Conservation (phyloP, 2,797 vertebrate genomes). For the Tinamus major region DNA sequence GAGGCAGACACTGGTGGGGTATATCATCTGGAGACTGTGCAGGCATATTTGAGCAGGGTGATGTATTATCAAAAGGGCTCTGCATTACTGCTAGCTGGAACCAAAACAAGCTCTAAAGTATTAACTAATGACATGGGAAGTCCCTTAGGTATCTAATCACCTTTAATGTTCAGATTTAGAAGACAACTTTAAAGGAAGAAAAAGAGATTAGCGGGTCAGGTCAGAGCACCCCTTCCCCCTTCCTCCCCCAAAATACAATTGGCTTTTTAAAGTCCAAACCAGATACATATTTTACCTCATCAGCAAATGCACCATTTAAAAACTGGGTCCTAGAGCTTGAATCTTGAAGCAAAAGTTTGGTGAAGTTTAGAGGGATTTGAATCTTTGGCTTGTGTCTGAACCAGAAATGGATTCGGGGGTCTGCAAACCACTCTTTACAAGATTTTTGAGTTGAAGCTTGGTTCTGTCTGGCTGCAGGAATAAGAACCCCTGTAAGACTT, state of each 20-base stretch:
- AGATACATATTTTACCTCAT: constrained; percentile 71
- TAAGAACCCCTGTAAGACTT: not conserved
- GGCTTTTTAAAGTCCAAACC: constrained; percentile 72
- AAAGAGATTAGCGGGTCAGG: constrained; percentile 77
- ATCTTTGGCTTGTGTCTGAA: constrained; percentile 13
- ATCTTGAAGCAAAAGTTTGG: not conserved
- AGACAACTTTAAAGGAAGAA: constrained; percentile 79
- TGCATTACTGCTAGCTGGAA: constrained; percentile 57
- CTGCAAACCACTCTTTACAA: not conserved
- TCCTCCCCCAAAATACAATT: constrained; percentile 70
- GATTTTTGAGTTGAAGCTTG: not conserved
- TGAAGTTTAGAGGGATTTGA: constrained; percentile 1
- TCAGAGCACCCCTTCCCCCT: constrained; percentile 69
- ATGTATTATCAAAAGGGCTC: constrained; percentile 75
- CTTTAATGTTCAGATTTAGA: constrained; percentile 79
- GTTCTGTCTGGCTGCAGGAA: not conserved
- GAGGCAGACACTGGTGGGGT: constrained; percentile 75
- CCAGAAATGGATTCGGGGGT: not conserved
- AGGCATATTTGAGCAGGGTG: constrained; percentile 69
- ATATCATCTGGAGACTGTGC: constrained; percentile 74
- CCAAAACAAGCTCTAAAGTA: constrained; percentile 72
- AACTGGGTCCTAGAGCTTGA: not conserved
- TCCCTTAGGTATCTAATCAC: constrained; percentile 81
- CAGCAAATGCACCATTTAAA: constrained; percentile 61
- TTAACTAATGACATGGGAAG: constrained; percentile 81